These are phyloP conservation scores for Bubo bubo DNA, from an alignment of 2,113 vertebrate species.

Conservation along the genomic window DNA sequence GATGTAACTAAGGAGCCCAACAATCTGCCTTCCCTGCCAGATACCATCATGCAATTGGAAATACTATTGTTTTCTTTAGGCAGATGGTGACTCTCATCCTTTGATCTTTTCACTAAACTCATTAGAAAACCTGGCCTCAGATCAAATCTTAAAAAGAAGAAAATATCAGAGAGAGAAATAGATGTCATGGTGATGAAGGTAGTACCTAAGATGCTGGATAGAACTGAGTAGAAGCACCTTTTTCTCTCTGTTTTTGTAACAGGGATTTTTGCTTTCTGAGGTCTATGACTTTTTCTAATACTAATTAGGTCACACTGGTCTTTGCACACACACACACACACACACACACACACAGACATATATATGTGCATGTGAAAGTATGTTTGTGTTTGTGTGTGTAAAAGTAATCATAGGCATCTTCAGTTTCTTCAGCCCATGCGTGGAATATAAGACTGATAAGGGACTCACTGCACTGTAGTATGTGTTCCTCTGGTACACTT, in stretches of 20 bases:
- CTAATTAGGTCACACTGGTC: not conserved
- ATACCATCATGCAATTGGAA: constrained; percentile 56
- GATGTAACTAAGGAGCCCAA: constrained; percentile 8
- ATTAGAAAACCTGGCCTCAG: constrained; percentile 66
- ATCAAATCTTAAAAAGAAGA: constrained; percentile 43
- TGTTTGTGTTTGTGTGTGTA: not conserved
- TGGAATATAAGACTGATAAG: not conserved
- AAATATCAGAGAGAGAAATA: constrained; percentile 5
- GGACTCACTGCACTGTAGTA: not conserved
- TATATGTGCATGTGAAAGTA: rapidly evolving
- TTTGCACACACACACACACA: rapidly evolving
- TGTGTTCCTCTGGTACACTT: not conserved
- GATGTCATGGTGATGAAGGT: not conserved
- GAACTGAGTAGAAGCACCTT: not conserved
- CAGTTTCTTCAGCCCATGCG: not conserved
- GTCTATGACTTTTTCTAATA: not conserved
- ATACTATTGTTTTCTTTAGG: constrained; percentile 65
- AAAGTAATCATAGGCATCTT: not conserved
- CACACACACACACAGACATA: rapidly evolving
- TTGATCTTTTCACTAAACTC: constrained; percentile 66
- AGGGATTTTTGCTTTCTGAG: not conserved
- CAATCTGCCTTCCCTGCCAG: constrained; percentile 24
- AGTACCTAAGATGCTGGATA: not conserved
- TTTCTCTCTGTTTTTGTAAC: not conserved
- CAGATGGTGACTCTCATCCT: constrained; percentile 60